These are phyloP conservation scores for Orchesella cincta DNA, from an alignment of 1,140 invertebrate genomes.

Conservation along the genomic window DNA sequence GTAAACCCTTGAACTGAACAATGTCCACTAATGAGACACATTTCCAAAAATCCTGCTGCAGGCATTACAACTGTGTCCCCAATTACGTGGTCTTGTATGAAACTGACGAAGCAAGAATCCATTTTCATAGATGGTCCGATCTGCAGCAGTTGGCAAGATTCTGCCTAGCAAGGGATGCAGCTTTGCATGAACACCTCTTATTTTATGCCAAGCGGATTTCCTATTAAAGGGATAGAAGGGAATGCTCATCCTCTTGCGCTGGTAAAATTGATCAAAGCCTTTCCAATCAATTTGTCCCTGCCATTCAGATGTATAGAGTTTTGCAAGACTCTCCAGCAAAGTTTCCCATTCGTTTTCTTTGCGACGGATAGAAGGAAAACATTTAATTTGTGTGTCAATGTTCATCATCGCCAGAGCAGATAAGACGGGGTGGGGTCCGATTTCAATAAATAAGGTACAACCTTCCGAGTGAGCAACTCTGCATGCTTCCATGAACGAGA, in stretches of 20 bases:
- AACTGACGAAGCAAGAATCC: slow-evolving; percentile 13
- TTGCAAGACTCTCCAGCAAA: slow-evolving; percentile 27
- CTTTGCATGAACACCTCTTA: background rate
- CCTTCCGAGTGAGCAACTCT: background rate
- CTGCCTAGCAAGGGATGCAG: slow-evolving; percentile 38
- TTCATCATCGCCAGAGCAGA: slow-evolving; percentile 1
- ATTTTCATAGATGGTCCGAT: slow-evolving; percentile 21
- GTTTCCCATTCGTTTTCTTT: slow-evolving; percentile 37
- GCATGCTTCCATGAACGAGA: slow-evolving; percentile 29
- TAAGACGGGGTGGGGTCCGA: slow-evolving; percentile 25
- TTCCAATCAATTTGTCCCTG: slow-evolving; percentile 38
- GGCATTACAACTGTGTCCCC: slow-evolving; percentile 38
- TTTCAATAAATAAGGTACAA: background rate
- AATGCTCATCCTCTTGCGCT: slow-evolving; percentile 12
- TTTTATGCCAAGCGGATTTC: slow-evolving; percentile 30
- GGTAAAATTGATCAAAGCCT: slow-evolving; percentile 25
- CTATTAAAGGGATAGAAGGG: slow-evolving; percentile 41
- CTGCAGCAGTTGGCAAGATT: slow-evolving; percentile 13
- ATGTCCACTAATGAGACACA: slow-evolving; percentile 34
- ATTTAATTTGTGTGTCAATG: background rate
- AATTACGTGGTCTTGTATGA: slow-evolving; percentile 37
- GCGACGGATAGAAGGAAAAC: slow-evolving; percentile 33
- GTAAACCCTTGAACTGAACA: background rate
- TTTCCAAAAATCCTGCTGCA: slow-evolving; percentile 39
- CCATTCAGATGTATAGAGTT: slow-evolving; percentile 34